These are phyloP conservation scores for Brachionus manjavacas DNA, from an alignment of 1,140 invertebrate genomes.

Conservation along the genomic window DNA sequence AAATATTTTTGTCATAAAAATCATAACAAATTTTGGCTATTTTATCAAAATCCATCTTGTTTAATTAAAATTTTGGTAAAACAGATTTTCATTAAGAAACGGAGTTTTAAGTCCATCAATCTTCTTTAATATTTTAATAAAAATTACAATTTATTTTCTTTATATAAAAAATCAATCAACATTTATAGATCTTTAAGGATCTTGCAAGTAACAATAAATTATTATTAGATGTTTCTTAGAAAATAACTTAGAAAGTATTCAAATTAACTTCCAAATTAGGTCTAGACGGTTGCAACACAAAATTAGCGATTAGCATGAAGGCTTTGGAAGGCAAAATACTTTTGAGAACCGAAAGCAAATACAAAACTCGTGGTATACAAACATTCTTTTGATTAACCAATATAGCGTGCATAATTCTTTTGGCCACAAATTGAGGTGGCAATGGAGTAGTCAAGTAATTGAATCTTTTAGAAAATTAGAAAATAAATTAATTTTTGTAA, in stretches of 20 bases:
- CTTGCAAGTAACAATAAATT: background rate
- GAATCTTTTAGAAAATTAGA: background rate
- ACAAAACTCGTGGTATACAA: constrained; percentile 32
- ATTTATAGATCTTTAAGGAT: background rate
- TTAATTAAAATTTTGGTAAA: background rate
- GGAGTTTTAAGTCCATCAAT: background rate
- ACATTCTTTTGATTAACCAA: constrained; percentile 41
- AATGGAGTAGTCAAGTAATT: constrained; percentile 22
- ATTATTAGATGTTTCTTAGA: background rate
- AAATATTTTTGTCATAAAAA: constrained; percentile 64
- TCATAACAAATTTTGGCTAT: constrained; percentile 63
- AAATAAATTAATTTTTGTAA: no score
- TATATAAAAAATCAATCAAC: background rate
- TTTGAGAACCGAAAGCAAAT: constrained; percentile 28
- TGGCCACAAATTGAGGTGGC: constrained; percentile 3
- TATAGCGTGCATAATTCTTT: constrained; percentile 34
- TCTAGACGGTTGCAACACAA: constrained; percentile 40
- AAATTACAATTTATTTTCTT: background rate
- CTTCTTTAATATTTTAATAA: background rate
- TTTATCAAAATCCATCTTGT: constrained; percentile 50
- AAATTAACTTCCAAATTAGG: constrained; percentile 31
- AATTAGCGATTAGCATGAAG: constrained; percentile 40
- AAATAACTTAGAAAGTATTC: background rate
- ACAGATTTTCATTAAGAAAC: background rate
- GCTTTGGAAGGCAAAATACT: constrained; percentile 34